Percentiles rank a stretch among this genome's conserved stretches.
phyloP scores from a whole-genome alignment of 2,888 invertebrate species.

The Blastobasis adustella region DNA sequence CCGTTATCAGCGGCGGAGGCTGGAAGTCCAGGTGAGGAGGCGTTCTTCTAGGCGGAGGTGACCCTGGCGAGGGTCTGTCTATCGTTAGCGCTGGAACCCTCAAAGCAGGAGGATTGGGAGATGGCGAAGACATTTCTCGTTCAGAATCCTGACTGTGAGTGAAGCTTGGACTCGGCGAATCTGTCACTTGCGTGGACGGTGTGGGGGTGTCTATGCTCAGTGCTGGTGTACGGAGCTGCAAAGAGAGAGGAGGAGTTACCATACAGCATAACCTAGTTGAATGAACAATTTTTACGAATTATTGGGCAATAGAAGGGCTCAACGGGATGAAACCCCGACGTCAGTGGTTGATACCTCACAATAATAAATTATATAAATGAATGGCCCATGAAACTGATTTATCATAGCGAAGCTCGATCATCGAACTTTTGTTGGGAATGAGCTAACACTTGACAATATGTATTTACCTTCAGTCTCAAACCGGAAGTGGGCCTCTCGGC shows the following conservation, averaged over 20 bases:
- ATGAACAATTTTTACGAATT: too few relatives aligned
- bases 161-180: slow-evolving; percentile 62
- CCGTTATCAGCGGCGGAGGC: slow-evolving; percentile 81
- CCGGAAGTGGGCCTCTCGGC: slow-evolving; percentile 46
- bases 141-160: slow-evolving; percentile 67
- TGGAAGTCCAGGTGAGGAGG: slow-evolving; percentile 79
- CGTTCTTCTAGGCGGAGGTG: slow-evolving; percentile 75
- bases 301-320: too few relatives aligned
- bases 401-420: too few relatives aligned
- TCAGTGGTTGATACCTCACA: too few relatives aligned
- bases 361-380: too few relatives aligned
- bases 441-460: background rate
- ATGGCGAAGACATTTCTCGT: slow-evolving; percentile 56
- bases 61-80: slow-evolving; percentile 81
- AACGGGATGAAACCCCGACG: too few relatives aligned
- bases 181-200: slow-evolving; percentile 61
- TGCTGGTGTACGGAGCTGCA: slow-evolving; percentile 72
- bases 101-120: slow-evolving; percentile 64
- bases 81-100: slow-evolving; percentile 79
- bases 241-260: slow-evolving; percentile 14
- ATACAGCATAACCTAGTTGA: too few relatives aligned
- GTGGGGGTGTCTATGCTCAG: slow-evolving; percentile 60
- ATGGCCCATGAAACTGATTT: too few relatives aligned
- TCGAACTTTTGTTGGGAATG: background rate
- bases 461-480: slow-evolving; percentile 50